phyloP scores from a whole-genome alignment of 2,797 vertebrate genomes.

The Arnoldichthys spilopterus region DNA sequence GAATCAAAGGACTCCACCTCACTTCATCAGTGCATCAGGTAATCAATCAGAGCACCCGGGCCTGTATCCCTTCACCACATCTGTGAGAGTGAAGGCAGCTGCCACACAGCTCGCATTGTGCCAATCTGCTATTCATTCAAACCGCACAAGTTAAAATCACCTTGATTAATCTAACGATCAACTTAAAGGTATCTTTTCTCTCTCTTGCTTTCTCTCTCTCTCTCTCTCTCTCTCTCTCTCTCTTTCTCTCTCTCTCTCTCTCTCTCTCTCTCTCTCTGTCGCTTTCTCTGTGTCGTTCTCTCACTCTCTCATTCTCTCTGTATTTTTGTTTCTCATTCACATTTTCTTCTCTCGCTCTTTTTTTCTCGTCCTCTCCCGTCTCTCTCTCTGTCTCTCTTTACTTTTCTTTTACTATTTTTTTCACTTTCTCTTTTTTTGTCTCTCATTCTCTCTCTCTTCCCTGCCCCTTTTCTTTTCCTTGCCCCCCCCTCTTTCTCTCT shows the following conservation, averaged over 20 bases:
- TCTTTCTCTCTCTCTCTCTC: not conserved
- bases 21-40: slow-evolving; percentile 48
- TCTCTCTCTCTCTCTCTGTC: not conserved
- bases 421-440: too few relatives aligned
- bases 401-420: too few relatives aligned
- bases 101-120: slow-evolving; percentile 35
- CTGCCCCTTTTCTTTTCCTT: not conserved
- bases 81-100: not conserved
- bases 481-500: not conserved
- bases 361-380: not conserved
- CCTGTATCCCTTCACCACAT: not conserved
- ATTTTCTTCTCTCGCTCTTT: not conserved
- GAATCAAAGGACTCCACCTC: slow-evolving; percentile 53
- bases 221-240: not conserved
- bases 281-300: not conserved
- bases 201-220: slow-evolving; percentile 76
- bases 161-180: slow-evolving; percentile 47
- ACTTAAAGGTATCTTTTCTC: slow-evolving; percentile 56
- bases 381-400: too few relatives aligned
- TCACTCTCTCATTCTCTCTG: not conserved
- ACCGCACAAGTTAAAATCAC: slow-evolving; percentile 11
- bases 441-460: not conserved
- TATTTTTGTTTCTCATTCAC: not conserved
- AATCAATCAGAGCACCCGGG: slow-evolving; percentile 43
- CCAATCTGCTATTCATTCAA: slow-evolving; percentile 45